These are phyloP conservation scores for Bombus ignitus DNA, from an alignment of 1,140 invertebrate species.

Conservation along the genomic window DNA sequence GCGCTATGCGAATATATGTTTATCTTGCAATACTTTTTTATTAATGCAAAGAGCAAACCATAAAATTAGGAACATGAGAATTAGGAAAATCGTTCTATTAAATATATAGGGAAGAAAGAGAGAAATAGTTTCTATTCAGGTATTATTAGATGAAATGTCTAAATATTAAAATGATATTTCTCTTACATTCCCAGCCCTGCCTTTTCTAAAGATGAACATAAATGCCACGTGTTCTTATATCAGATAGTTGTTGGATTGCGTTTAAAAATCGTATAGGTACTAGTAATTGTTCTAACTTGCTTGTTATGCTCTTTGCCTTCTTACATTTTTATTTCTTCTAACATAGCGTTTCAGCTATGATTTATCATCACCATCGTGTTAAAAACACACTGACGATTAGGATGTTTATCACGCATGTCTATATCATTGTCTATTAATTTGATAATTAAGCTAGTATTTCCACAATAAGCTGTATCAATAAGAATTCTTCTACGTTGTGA, in stretches of 20 bases:
- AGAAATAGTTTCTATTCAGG: slow-evolving; percentile 6
- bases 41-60: slow-evolving; percentile 38
- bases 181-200: neutral
- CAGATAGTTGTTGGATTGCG: slow-evolving; percentile 19
- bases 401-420: neutral
- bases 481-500: slow-evolving; percentile 15
- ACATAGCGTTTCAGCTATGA: neutral
- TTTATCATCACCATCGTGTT: neutral
- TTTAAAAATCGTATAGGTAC: slow-evolving; percentile 28
- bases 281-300: slow-evolving; percentile 48
- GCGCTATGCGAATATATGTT: slow-evolving; percentile 40
- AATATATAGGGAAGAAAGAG: neutral
- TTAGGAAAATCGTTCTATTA: slow-evolving; percentile 38
- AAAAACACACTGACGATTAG: neutral
- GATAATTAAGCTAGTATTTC: slow-evolving; percentile 22
- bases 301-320: slow-evolving; percentile 29
- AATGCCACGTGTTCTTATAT: slow-evolving; percentile 40
- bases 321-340: slow-evolving; percentile 16
- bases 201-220: slow-evolving; percentile 1
- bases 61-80: slow-evolving; percentile 47
- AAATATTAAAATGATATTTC: neutral
- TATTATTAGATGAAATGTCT: slow-evolving; percentile 11
- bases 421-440: slow-evolving; percentile 2
- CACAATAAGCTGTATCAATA: slow-evolving; percentile 20
- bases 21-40: slow-evolving; percentile 28